phyloP scores from a whole-genome alignment of 2,888 invertebrate species.

The Corbicula japonica region DNA sequence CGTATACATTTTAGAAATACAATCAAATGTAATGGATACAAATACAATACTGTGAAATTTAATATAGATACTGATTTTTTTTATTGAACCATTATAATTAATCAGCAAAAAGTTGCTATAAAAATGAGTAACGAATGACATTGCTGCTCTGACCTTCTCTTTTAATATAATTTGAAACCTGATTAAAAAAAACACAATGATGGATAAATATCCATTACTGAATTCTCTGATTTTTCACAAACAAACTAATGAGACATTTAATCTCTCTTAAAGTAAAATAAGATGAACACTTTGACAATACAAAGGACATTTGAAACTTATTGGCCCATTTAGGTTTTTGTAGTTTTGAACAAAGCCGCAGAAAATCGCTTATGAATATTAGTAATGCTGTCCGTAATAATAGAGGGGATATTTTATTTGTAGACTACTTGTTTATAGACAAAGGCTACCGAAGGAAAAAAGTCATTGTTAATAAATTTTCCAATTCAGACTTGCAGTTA shows the following conservation, averaged over 20 bases:
- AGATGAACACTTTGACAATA: background rate
- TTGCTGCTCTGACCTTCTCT: too few species aligned
- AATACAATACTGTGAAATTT: too few species aligned
- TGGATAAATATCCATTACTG: too few species aligned
- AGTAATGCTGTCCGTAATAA: background rate
- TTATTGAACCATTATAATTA: too few species aligned
- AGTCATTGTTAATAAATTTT: background rate
- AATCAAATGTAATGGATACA: too few species aligned
- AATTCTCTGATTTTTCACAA: too few species aligned
- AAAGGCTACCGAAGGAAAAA: conserved; percentile 1
- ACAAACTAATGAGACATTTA: background rate
- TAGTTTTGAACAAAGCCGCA: background rate
- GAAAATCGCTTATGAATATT: background rate
- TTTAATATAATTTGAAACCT: too few species aligned
- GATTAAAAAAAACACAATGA: too few species aligned
- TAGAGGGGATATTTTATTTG: background rate
- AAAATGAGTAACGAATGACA: too few species aligned
- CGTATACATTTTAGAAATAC: too few species aligned
- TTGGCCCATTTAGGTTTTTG: background rate
- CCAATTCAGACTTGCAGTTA: conserved; percentile 1
- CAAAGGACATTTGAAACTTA: conserved; percentile 6
- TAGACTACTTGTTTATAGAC: conserved; percentile 1
- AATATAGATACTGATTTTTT: too few species aligned
- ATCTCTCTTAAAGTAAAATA: background rate
- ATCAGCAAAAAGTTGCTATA: too few species aligned